Conservation (phyloP, 2,888 invertebrate genomes). For the Agonopterix subpropinquella region DNA sequence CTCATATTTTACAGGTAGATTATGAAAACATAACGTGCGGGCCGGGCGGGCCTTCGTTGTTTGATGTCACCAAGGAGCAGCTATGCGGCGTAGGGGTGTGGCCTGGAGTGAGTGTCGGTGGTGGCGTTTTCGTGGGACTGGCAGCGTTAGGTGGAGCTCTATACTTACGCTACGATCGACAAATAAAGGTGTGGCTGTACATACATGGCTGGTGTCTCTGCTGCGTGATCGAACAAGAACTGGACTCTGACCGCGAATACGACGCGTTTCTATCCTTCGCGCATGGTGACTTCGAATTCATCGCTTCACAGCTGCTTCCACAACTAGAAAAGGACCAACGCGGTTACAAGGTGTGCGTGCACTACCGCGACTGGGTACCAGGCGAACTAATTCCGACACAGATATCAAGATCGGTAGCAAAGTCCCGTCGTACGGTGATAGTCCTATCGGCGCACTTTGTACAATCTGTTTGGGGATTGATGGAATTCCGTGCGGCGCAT, state of each 20-base stretch:
- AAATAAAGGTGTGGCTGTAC: conserved; percentile 19
- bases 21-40: conserved; percentile 11
- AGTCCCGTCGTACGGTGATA: conserved; percentile 56
- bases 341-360: conserved; percentile 78
- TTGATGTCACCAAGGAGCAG: conserved; percentile 6
- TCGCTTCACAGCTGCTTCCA: conserved; percentile 79
- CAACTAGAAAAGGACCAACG: conserved; percentile 75
- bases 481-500: conserved; percentile 77
- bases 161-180: conserved; percentile 14
- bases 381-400: conserved; percentile 83
- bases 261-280: conserved; percentile 90
- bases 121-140: conserved; percentile 9
- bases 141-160: conserved; percentile 2
- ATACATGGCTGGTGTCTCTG: conserved; percentile 10
- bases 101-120: conserved; percentile 3
- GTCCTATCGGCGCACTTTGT: conserved; percentile 24
- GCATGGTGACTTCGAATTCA: conserved; percentile 83
- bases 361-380: conserved; percentile 83
- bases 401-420: conserved; percentile 82
- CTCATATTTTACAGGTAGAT: conserved; percentile 14
- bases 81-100: conserved; percentile 21
- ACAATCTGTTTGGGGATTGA: conserved; percentile 77
- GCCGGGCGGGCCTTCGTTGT: conserved; percentile 7
- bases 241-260: conserved; percentile 51
- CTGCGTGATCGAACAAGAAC: conserved; percentile 13